phyloP scores from a whole-genome alignment of 2,888 invertebrate genomes.

The Campaea margaritaria region DNA sequence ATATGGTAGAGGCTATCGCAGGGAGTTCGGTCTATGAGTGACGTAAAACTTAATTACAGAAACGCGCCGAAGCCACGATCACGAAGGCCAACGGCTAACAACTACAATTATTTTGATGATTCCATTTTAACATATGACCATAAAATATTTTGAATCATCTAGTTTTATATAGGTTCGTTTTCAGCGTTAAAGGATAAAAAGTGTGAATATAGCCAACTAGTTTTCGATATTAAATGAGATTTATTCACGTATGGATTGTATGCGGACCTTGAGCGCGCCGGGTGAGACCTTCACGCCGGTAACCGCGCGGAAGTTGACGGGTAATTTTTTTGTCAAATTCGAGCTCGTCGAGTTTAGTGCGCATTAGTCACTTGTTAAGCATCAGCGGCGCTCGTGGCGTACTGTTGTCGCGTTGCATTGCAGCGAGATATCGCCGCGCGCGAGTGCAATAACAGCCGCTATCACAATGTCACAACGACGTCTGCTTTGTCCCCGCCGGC shows the following conservation, averaged over 20 bases:
- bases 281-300: slow-evolving; percentile 83
- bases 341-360: slow-evolving; percentile 78
- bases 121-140: slow-evolving; percentile 66
- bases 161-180: slow-evolving; percentile 67
- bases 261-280: slow-evolving; percentile 81
- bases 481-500: slow-evolving; percentile 69
- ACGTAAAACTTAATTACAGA: slow-evolving; percentile 84
- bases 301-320: slow-evolving; percentile 84
- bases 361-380: slow-evolving; percentile 80
- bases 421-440: slow-evolving; percentile 65
- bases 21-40: slow-evolving; percentile 79
- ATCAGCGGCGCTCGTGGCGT: slow-evolving; percentile 68
- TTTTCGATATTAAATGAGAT: slow-evolving; percentile 78
- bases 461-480: slow-evolving; percentile 80
- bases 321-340: slow-evolving; percentile 81
- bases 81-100: slow-evolving; percentile 77
- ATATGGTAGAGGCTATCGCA: slow-evolving; percentile 76
- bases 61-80: slow-evolving; percentile 72
- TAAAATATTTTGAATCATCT: slow-evolving; percentile 70
- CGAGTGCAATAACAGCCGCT: slow-evolving; percentile 77
- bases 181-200: slow-evolving; percentile 67
- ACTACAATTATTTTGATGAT: slow-evolving; percentile 78
- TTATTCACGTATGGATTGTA: slow-evolving; percentile 82
- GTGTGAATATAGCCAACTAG: slow-evolving; percentile 66
- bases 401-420: slow-evolving; percentile 63